Base-by-base conservation (phyloP, 2,113 vertebrate genomes). In the Sylvietta virens region DNA sequence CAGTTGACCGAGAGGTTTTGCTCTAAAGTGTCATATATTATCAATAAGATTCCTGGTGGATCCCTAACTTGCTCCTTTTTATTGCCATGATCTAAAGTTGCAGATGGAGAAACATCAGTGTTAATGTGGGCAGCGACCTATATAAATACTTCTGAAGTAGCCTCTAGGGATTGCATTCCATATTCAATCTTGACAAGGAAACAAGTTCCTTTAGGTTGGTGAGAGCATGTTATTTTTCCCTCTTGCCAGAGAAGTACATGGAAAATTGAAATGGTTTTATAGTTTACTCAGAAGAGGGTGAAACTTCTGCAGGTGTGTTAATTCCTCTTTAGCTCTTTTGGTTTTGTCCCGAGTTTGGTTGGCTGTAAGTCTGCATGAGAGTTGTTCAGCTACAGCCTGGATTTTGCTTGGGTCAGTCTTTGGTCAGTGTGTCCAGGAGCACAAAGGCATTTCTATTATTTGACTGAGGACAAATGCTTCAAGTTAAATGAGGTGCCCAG, bases 51-150 rank as follows among this genome's bases (percentile, higher is more conserved):
- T 85, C 60, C 44, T 84, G 48, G 24, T 62, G 45, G 39, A 66
- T 51, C 51, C 3, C 4, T 53, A 21, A 60, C 22, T 82, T 81
- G 65, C 64, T 92, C 47, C n/a, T 76, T 85, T 81, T 81, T 30
- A 3, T 58, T 76, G 60, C 73, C 48, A 81, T 88, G 50, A 89
- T 89, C 54, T 60, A 4, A 85, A 88, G 77, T n/a, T 92, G 85
- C 87, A 80, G 65, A 54, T n/a, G 42, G 76, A 40, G 57, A 74
- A 88, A 56, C 39, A 62, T 70, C 42, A 67, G 33, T 66, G 51
- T 70, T 86, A 88, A 73, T 73, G 91, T 71, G 91, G 86, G 88
- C 94, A 96, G 80, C 8, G 35, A 88, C 91, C 95, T 94, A 88
- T 78, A 85, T 87, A 86, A 89, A 89, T 86, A 86, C 48, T 73